phyloP scores from a whole-genome alignment of 2,888 invertebrate genomes.

The Cerastis rubricosa region DNA sequence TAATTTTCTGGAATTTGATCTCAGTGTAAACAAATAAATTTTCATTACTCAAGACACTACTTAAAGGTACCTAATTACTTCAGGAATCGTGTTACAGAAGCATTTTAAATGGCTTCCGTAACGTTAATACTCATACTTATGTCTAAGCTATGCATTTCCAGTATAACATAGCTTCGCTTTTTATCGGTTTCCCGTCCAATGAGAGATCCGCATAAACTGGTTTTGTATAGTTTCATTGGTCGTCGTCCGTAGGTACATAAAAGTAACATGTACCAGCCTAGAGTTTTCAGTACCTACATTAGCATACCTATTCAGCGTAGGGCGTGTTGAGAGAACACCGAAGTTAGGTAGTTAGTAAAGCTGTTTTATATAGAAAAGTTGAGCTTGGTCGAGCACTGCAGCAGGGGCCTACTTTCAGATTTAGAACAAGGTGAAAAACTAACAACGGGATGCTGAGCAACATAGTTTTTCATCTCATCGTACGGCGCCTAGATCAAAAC shows the following conservation, averaged over 20 bases:
- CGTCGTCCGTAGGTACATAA: not conserved
- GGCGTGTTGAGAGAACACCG: not conserved
- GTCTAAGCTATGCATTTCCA: no score
- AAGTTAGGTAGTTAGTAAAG: not conserved
- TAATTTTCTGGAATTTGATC: conserved; percentile 37
- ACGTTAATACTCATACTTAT: conserved; percentile 1
- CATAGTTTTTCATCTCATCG: not conserved
- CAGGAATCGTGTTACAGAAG: conserved; percentile 28
- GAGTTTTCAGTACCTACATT: not conserved
- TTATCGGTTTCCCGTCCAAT: no score
- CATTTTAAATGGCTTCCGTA: conserved; percentile 18
- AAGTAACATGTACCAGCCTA: not conserved
- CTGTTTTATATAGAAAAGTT: not conserved
- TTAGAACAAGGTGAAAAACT: not conserved
- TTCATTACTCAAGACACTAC: conserved; percentile 24
- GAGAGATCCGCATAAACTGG: no score
- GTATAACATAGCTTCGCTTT: no score
- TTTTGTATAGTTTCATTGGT: no score
- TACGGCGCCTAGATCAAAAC: not conserved
- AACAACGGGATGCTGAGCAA: not conserved
- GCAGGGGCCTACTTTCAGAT: not conserved
- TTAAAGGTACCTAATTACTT: conserved; percentile 17
- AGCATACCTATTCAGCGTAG: not conserved
- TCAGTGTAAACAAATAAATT: conserved; percentile 45
- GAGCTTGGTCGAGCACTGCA: not conserved